Evolutionary conservation across 2,797 vertebrate species (phyloP), one percentile per base, ranked within the genome.

Genomic region (Premnoplex brunnescens): DNA sequence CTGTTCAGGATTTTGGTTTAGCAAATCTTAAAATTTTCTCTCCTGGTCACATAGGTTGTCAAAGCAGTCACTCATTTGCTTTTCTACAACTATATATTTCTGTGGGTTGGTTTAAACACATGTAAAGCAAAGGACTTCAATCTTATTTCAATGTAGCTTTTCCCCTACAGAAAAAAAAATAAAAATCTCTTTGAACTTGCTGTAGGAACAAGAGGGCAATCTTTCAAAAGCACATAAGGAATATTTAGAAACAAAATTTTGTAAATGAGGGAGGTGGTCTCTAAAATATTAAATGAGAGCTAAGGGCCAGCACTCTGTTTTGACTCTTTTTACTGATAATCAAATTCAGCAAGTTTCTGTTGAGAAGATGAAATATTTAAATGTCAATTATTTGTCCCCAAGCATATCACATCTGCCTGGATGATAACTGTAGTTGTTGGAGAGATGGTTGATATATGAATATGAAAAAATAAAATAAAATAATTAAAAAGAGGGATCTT

Each of bases 401-500:
- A 48, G 63, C n/a, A 67, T 94, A 85, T 95, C 67, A 94, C 39
- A 71, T 78, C 55, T 83, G 46, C 62, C 86, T 76, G 55, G 77
- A 18, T 81, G 73, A 84, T 64, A 84, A 80, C 90, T 92, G 68
- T 14, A 90, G 37, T 37, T 91, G 14, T 78, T 85, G 89, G 91
- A 97, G 89, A 89, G 51, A 81, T 74, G 75, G 75, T 41, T 94
- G 82, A 63, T 90, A 92, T 96, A 95, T 81, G 56, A 97, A 88
- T 94, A 84, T 85, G 81, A 89, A 91, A 73, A 88, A 94, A 91
- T 86, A 5, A 52, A 91, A 90, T 30, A 5, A 59, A 52, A 39
- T 18, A 63, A 44, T 23, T 1, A 89, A 78, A 88, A 87, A 73
- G 48, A 17, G 22, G 8, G 28, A 91, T 20, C 34, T 84, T 91